Evolutionary conservation across 2,888 invertebrate species (phyloP).

Genomic region (Subacronicta megacephala): DNA sequence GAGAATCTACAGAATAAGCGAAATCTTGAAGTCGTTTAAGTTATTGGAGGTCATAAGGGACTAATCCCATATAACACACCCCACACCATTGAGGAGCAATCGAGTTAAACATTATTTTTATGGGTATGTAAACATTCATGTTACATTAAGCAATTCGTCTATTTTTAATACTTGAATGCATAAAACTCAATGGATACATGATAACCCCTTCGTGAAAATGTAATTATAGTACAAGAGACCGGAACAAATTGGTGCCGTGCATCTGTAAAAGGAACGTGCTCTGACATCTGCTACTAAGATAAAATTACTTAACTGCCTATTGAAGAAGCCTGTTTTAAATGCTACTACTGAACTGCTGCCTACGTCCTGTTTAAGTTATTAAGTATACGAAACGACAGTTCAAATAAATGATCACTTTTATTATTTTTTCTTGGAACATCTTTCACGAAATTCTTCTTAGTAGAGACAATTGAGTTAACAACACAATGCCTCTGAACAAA

Average conservation of each 20-base stretch:
- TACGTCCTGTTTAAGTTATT: constrained; percentile 14
- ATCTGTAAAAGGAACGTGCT: constrained; percentile 61
- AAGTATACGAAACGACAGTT: constrained; percentile 12
- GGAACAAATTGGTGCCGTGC: constrained; percentile 28
- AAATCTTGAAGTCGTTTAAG: too few species aligned
- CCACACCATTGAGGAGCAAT: too few species aligned
- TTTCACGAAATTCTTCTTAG: too few species aligned
- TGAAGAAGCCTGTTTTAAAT: constrained; percentile 51
- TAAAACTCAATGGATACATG: constrained; percentile 60
- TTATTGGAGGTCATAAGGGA: too few species aligned
- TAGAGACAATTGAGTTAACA: constrained; percentile 17
- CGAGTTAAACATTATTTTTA: too few species aligned
- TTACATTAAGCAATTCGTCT: too few species aligned
- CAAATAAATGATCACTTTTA: constrained; percentile 22
- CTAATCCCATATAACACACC: too few species aligned
- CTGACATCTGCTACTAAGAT: constrained; percentile 59
- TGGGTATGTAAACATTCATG: too few species aligned
- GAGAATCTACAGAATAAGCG: too few species aligned
- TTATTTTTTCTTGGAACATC: constrained; percentile 23
- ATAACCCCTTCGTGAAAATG: constrained; percentile 55
- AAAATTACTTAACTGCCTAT: constrained; percentile 61
- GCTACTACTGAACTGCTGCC: constrained; percentile 33
- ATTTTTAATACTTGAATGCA: constrained; percentile 38
- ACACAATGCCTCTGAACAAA: constrained; percentile 5
- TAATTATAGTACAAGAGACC: constrained; percentile 54